A percentile compares a stretch with the other conserved stretches of the same genome.
These are phyloP conservation scores for Elgaria multicarinata DNA, from an alignment of 2,113 vertebrate genomes.

Conservation along the genomic window DNA sequence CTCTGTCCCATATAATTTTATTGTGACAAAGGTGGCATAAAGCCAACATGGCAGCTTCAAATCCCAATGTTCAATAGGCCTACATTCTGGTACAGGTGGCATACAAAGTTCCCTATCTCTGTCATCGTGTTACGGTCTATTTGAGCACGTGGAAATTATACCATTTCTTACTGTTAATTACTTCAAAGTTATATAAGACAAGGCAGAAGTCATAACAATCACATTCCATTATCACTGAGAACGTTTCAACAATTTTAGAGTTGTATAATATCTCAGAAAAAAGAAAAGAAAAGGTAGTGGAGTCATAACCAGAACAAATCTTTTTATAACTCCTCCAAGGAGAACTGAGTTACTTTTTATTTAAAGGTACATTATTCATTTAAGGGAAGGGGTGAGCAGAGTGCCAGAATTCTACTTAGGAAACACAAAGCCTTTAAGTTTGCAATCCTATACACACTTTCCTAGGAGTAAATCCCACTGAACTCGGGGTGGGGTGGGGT, in stretches of 20 bases:
- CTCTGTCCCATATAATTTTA: neutral
- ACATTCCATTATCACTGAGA: neutral
- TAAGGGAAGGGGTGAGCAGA: neutral
- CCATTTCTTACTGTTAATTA: neutral
- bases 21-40: neutral
- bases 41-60: neutral
- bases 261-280: neutral
- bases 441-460: neutral
- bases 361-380: neutral
- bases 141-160: neutral
- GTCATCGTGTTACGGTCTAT: neutral
- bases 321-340: neutral
- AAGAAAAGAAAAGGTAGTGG: neutral
- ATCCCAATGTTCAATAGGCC: neutral
- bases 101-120: fast-evolving
- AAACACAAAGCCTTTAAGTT: neutral
- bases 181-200: neutral
- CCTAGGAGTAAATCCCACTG: neutral
- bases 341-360: slow-evolving; percentile 1
- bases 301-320: neutral
- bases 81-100: neutral
- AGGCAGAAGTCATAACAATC: neutral
- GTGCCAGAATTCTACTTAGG: neutral
- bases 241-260: neutral
- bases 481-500: neutral